Evolutionary conservation across 2,888 invertebrate genomes (phyloP), one percentile per base, ranked within the genome.

Genomic region (Diplazon laetatorius): DNA sequence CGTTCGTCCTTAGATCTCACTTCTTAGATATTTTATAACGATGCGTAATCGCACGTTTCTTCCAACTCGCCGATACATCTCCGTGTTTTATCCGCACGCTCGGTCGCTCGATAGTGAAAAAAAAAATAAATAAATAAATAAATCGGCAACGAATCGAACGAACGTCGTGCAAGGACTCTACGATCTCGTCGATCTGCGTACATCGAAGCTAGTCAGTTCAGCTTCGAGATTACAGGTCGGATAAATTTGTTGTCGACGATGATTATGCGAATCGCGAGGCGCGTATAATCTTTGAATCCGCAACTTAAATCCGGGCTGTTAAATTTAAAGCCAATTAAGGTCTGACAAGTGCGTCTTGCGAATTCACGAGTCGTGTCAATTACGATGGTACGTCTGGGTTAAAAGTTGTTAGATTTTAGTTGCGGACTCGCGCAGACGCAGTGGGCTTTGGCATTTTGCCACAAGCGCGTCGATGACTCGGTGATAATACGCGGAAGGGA

Each of bases 271-370:
- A 14, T n/a, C 16, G 5, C 16, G 50, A 69, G 20, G 57, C 57
- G n/a, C n/a, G n/a, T n/a, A n/a, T 50, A 37, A 42, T 20, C 48
- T 42, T 35, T n/a, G 25, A 37, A 60, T 70, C 42, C 52, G 46
- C 25, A 12, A 22, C 30, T 50, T 57, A 46, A n/a, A 59, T 16
- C 63, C 52, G 22, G 16, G 30, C 65, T 59, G 46, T 39, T 57
- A 65, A 63, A 70, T 76, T 70, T 6, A 35, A n/a, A n/a, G 39
- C 42, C 57, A 65, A 70, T 65, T 70, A 65, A 76, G 65, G 12
- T n/a, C n/a, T 10, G 20, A 48, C 20, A 30, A 30, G 30, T 22
- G 30, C 44, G 16, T 46, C 42, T 65, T n/a, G 57, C 20, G 12
- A 62, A 55, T 63, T 5, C 22, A 4, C 10, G 16, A 5, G 10